Base-by-base conservation (phyloP, 1,140 invertebrate species). In the Megathymus violae region DNA sequence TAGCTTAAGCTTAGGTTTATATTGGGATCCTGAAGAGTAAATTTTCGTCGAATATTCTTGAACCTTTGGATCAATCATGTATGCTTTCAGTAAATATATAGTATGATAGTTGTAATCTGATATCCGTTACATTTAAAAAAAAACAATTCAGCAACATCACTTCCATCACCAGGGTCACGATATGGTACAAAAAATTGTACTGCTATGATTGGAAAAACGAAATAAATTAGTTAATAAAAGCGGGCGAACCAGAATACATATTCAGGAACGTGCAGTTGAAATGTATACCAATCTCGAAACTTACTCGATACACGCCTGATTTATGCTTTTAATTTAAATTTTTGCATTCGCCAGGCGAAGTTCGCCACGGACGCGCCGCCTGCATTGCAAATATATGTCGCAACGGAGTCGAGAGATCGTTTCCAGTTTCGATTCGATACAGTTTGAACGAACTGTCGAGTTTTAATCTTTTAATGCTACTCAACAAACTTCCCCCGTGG, bases 321-420 rank as follows among this genome's bases (percentile, higher is more conserved):
- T 89, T 91, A 91, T 91, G 86, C 77, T 91, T 89, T 89, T 91
- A 91, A 91, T 91, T 91, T 91, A 91, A 91, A 91, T 91, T 91
- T 91, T 91, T 89, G 88, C 88, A 91, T 91, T 89, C 86, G 82
- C 83, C 76, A 69, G 83, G 86, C 83, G 80, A 88, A 89, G 82
- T 89, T 89, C 56, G 84, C 85, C 80, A 67, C 78, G 80, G 84
- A 84, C 86, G 88, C 80, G 85, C 85, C 76, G 85, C 76, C 84
- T 89, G 88, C 88, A 90, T 88, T 74, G 81, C 85, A 88, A 89
- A 88, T 87, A 85, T 84, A 82, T 85, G 80, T 86, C 80, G 78
- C 78, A 78, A 75, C 67, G 71, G 78, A 80, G 67, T 78, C 77
- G 69, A 74, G 74, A 80, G 80, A 85, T 85, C 84, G 84, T 77